Base-by-base conservation (phyloP, 2,888 invertebrate genomes). In the Onthophagus sagittarius region DNA sequence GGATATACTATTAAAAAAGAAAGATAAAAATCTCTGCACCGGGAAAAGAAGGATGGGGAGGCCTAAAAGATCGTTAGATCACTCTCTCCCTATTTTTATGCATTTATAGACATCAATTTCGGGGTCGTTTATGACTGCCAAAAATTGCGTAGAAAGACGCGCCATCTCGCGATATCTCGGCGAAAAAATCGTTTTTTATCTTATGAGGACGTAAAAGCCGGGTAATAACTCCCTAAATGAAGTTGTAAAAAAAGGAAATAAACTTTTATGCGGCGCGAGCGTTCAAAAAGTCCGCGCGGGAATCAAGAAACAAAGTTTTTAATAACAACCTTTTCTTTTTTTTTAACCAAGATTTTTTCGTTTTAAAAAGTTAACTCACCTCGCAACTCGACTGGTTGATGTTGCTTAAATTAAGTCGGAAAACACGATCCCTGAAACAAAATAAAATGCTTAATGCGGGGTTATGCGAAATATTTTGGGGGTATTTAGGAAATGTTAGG, bases 341-440 rank as follows among this genome's bases (percentile, higher is more conserved):
- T 65, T 72, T 13, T 23, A 23, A n/a, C 23, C 23, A 5, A 4
- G 70, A 31, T 31, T 23, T 31, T 23, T 23, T 70, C 39, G 6
- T 9, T 53, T 53, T 9, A 53, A 53, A 73, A 73, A 76, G n/a
- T n/a, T n/a, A n/a, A 88, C 91, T 90, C 85, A 92, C 94, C 88
- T 94, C 94, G 85, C 94, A 94, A 84, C 91, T 92, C 77, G 94
- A 93, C 82, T 93, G 91, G 86, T 93, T 94, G 85, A 95, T 94
- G 86, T 94, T 94, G 88, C 93, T 93, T 86, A 94, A 89, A 86
- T 94, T 94, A 82, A 94, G 89, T 82, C 92, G 88, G 87, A 91
- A 94, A 79, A 94, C 89, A 81, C 93, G 92, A 86, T 94, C 94
- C 94, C 94, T 94, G 91, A 69, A 91, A 93, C 80, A 84, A 83